Evolutionary conservation across 2,113 vertebrate genomes (phyloP), one percentile per base, ranked within the genome.

Genomic region (Aleadryas rufinucha): DNA sequence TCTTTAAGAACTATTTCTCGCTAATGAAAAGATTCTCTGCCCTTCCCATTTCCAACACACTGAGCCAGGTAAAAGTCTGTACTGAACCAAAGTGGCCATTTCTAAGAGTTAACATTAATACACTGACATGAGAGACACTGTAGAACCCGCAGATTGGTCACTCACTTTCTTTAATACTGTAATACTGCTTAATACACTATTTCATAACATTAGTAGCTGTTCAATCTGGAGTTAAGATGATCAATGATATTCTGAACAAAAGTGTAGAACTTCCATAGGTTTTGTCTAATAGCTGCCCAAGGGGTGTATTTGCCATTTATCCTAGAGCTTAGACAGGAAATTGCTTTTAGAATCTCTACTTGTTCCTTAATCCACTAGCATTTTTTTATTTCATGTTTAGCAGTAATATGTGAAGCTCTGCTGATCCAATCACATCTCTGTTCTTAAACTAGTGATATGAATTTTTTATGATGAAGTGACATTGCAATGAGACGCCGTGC

Each of bases 401-500:
- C 31, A 83, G 10, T 39, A 90, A 42, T 31, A 59, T 11, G 12
- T 65, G 45, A 37, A 71, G 7, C n/a, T 68, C 14, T 61, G 45
- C 27, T 22, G 30, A 53, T 64, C 33, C 30, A 64, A 44, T 65
- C 31, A 47, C 9, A 52, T 17, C 9, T 2, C 27, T 52, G 4
- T 76, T 76, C 63, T 80, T 23, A 45, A 44, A 80, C 26, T 15
- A 70, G 20, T 22, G 31, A 27, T 39, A 41, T 17, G 23, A 42
- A 50, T 45, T 88, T 95, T 77, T 92, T 64, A 44, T 50, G 28
- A 65, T 72, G 27, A 13, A 76, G n/a, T 50, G 50, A 21, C 30
- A 54, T 52, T 31, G 7, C 24, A 74, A 37, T 33, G n/a, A 1
- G 4, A n/a, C 26, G 35, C 20, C 0, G 1, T 23, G 64, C 17